These are phyloP conservation scores for Scolopax mira DNA, from an alignment of 2,113 vertebrate genomes.

Conservation along the genomic window DNA sequence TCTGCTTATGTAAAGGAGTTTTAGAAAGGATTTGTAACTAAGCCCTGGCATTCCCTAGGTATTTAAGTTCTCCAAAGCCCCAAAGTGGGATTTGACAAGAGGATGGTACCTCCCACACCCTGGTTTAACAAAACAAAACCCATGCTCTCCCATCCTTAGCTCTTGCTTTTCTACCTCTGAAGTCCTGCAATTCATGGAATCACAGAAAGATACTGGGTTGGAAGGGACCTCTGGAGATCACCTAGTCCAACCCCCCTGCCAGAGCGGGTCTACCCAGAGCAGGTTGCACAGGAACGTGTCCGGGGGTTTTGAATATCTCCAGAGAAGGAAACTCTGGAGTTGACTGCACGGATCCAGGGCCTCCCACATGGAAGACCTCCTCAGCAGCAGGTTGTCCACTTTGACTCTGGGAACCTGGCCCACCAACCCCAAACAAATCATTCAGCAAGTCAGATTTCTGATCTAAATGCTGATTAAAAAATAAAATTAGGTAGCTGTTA, in stretches of 20 bases:
- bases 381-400: slow-evolving; percentile 68
- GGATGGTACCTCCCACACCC: background rate
- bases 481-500: no score
- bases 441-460: slow-evolving; percentile 87
- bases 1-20: slow-evolving; percentile 19
- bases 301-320: no score
- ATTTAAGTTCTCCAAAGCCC: background rate
- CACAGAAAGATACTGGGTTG: no score
- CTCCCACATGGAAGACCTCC: slow-evolving; percentile 73
- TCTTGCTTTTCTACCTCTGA: background rate
- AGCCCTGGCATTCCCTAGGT: background rate
- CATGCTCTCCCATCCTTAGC: background rate
- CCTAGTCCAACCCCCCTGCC: no score
- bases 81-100: background rate
- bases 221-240: no score
- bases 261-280: no score
- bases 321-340: slow-evolving; percentile 79
- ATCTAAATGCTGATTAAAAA: no score
- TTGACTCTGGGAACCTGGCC: slow-evolving; percentile 52
- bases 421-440: slow-evolving; percentile 85
- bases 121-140: background rate
- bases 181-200: background rate
- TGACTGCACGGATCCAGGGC: slow-evolving; percentile 84
- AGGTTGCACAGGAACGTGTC: no score
- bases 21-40: slow-evolving; percentile 48